These are phyloP conservation scores for Nomada fucata DNA, from an alignment of 2,888 invertebrate genomes.

Conservation along the genomic window DNA sequence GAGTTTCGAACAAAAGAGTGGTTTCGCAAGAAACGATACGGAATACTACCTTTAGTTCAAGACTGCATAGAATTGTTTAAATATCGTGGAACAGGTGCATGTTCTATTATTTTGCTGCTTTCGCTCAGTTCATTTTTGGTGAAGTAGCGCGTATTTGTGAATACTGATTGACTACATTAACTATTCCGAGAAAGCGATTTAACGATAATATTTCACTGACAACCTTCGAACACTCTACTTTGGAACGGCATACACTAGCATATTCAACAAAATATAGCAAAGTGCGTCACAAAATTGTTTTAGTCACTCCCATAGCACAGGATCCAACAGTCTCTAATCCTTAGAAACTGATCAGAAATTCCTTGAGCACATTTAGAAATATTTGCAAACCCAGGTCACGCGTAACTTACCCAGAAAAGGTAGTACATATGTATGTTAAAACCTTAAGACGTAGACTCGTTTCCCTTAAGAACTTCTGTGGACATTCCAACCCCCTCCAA, in stretches of 20 bases:
- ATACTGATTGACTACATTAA: not conserved
- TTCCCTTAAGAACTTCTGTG: not conserved
- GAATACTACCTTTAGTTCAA: not conserved
- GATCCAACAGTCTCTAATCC: too few relatives aligned
- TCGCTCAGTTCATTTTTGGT: not conserved
- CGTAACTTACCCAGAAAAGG: too few relatives aligned
- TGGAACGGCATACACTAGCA: too few relatives aligned
- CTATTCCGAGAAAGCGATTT: not conserved
- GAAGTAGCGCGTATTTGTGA: not conserved
- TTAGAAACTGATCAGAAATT: too few relatives aligned
- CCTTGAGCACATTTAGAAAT: not conserved
- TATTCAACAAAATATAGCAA: too few relatives aligned
- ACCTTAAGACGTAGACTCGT: not conserved
- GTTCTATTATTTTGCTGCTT: not conserved
- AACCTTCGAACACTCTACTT: too few relatives aligned
- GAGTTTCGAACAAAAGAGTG: conserved; percentile 4
- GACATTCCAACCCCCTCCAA: conserved; percentile 21
- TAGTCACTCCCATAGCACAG: too few relatives aligned
- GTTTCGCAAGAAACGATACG: not conserved
- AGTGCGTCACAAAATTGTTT: too few relatives aligned
- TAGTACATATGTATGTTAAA: not conserved
- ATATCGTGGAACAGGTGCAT: not conserved
- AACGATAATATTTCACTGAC: not conserved
- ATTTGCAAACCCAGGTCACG: not conserved
- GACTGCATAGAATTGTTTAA: not conserved